Evolutionary conservation across 2,888 invertebrate species (phyloP), one percentile per base, ranked within the genome.

Genomic region (Acholoe squamosa): DNA sequence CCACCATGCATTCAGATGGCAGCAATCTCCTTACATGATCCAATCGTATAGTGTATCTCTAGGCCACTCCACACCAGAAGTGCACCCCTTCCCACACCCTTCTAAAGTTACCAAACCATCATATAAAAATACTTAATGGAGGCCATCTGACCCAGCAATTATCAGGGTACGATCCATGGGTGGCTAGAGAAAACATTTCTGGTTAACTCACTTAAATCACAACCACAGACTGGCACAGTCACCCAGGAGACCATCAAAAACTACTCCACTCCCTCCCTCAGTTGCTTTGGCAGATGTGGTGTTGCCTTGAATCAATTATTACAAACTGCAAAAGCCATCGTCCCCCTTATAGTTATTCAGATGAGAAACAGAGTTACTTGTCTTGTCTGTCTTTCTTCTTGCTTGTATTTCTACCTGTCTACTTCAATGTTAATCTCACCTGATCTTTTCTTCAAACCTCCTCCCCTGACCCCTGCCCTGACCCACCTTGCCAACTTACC

Each of bases 131-230:
- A 16, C 76, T 76, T 76, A 76, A 76, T 28, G 31, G 76, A 76
- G 31, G 16, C 10, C 76, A 76, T 25, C 76, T 76, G 76, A 31
- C 76, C 31, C 25, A 25, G 31, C 76, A 76, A 76, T 76, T 76
- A 76, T 28, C 76, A 76, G n/a, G 16, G 76, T 31, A 31, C 28
- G 31, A 28, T 31, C 31, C 76, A 28, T 31, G 76, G 61, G 19
- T 19, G n/a, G 61, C 22, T n/a, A 61, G 61, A 61, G 61, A 61
- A 61, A 61, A 61, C 61, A 61, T 61, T 19, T 3, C 22, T 3
- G 19, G 61, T 61, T 61, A 61, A 61, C 61, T 61, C 61, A 61
- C 61, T 61, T 61, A 61, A 61, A 61, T 61, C 61, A 61, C 61
- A n/a, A 14, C 61, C 61, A n/a, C 61, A 61, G 61, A 61, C 61